Percentiles rank a stretch among this genome's conserved stretches.
These are phyloP conservation scores for Chondrilla cf. caribensis DNA, from an alignment of 37 sponge, comb jelly and placozoan species.

Conservation along the genomic window DNA sequence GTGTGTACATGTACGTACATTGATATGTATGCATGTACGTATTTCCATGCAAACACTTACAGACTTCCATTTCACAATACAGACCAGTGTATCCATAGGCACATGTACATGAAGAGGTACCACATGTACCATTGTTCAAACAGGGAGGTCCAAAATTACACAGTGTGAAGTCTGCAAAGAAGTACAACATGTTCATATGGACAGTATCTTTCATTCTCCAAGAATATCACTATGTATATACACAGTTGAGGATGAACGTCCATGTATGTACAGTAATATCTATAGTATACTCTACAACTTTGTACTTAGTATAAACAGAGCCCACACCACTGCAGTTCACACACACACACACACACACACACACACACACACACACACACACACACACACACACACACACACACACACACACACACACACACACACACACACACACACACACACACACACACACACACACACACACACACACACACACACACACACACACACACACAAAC, in stretches of 20 bases:
- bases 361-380: slow-evolving; percentile 3
- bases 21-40: background rate
- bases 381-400: slow-evolving; percentile 14
- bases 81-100: background rate
- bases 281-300: background rate
- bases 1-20: background rate
- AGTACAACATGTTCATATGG: background rate
- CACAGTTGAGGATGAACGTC: no score
- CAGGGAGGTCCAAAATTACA: background rate
- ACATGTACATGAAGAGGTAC: background rate
- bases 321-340: no score
- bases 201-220: background rate
- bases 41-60: background rate
- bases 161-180: background rate
- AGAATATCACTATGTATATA: no score
- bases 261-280: no score
- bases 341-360: slow-evolving; percentile 12
- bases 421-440: background rate
- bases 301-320: no score
- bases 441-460: background rate
- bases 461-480: no score
- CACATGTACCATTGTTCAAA: background rate
- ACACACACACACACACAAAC: background rate
- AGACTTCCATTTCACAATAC: slow-evolving; percentile 6
- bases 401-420: background rate